These are phyloP conservation scores for Cheiracanthium punctorium DNA, from an alignment of 2,888 invertebrate genomes.

Conservation along the genomic window DNA sequence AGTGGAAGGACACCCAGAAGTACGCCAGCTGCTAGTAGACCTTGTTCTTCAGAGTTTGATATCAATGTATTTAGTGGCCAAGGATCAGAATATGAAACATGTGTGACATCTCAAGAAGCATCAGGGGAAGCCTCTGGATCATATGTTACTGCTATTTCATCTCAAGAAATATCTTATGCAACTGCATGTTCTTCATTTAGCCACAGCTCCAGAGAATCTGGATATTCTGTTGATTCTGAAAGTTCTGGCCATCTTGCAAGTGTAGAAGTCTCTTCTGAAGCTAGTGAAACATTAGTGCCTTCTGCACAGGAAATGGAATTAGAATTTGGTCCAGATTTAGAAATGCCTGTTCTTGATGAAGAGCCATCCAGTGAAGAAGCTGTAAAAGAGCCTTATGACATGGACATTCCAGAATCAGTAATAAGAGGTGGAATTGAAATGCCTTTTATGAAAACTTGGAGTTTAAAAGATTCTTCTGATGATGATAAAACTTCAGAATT, in stretches of 20 bases:
- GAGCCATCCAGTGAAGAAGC: constrained; percentile 73
- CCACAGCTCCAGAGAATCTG: constrained; percentile 86
- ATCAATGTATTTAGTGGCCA: constrained; percentile 78
- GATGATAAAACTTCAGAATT: constrained; percentile 66
- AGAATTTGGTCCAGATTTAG: constrained; percentile 81
- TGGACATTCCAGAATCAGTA: constrained; percentile 74
- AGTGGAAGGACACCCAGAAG: constrained; percentile 78
- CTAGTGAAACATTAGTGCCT: constrained; percentile 93
- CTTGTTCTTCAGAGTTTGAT: constrained; percentile 90
- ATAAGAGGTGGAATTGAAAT: constrained; percentile 71
- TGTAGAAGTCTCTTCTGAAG: constrained; percentile 89
- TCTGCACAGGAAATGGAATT: constrained; percentile 86
- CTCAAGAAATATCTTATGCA: constrained; percentile 84
- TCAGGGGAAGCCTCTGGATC: constrained; percentile 76
- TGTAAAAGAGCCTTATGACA: constrained; percentile 74
- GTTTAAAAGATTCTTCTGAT: constrained; percentile 57
- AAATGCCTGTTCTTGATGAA: constrained; percentile 77
- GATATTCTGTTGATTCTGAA: constrained; percentile 92
- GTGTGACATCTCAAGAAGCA: constrained; percentile 82
- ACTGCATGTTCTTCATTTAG: constrained; percentile 90
- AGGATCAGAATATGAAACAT: constrained; percentile 89
- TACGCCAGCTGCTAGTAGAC: constrained; percentile 81
- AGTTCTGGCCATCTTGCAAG: constrained; percentile 92
- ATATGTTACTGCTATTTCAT: constrained; percentile 82
- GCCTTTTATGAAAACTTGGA: constrained; percentile 70